phyloP scores from a whole-genome alignment of 2,797 vertebrate species.

The Urosaurus nigricauda region DNA sequence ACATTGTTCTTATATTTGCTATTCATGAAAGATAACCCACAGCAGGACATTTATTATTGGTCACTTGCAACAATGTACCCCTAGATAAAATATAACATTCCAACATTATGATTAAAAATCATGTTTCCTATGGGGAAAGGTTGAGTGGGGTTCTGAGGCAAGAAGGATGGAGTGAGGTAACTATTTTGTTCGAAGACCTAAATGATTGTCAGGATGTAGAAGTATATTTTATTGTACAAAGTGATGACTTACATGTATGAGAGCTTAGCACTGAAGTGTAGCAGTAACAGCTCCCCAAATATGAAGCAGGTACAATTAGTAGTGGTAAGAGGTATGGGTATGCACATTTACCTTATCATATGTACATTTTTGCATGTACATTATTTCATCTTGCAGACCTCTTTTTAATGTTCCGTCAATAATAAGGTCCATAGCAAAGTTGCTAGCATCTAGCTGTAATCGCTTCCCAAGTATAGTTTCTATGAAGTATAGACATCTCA shows the following conservation, averaged over 20 bases:
- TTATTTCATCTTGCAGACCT: too few relatives aligned
- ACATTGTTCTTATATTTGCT: neutral
- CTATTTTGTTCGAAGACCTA: neutral
- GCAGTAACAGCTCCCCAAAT: too few relatives aligned
- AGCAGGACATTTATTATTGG: constrained; percentile 14
- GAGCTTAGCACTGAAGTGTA: neutral
- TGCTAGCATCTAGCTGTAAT: neutral
- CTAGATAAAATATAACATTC: neutral
- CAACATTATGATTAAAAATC: neutral
- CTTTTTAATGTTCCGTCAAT: neutral
- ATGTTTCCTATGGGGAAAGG: neutral
- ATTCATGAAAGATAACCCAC: rapidly evolving
- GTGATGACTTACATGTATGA: neutral
- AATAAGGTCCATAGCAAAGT: neutral
- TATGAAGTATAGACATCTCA: neutral
- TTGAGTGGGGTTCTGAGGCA: neutral
- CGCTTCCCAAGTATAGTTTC: neutral
- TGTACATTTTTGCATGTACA: too few relatives aligned
- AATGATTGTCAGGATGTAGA: neutral
- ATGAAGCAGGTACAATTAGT: too few relatives aligned
- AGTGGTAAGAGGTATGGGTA: too few relatives aligned
- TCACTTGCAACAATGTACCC: neutral
- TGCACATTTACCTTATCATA: too few relatives aligned
- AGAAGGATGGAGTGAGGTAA: too few relatives aligned
- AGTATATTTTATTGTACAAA: neutral